Evolutionary conservation across 53 echinoderm and acorn worm genomes (phyloP).

Genomic region (Pentamera pediparva): DNA sequence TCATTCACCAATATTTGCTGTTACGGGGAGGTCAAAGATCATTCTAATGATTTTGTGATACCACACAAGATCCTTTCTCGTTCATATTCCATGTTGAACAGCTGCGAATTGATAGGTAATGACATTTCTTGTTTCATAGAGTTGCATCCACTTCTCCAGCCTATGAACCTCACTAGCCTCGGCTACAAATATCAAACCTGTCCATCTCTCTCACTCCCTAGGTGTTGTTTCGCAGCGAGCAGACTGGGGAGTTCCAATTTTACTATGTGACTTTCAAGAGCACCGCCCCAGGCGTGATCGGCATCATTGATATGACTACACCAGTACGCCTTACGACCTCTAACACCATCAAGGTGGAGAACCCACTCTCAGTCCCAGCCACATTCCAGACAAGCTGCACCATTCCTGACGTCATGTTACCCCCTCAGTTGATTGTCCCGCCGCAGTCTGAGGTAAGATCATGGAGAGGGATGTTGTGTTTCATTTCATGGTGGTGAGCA

Average conservation of each 20-base stretch:
- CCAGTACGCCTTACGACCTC: conserved; percentile 94
- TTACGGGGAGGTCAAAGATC: too few species aligned
- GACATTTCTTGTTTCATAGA: too few species aligned
- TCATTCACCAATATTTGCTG: too few species aligned
- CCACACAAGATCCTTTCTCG: too few species aligned
- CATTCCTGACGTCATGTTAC: conserved; percentile 80
- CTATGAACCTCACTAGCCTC: too few species aligned
- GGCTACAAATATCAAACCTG: not conserved
- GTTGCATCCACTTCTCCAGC: too few species aligned
- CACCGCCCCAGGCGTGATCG: conserved; percentile 91
- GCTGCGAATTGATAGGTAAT: too few species aligned
- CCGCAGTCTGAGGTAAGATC: conserved; percentile 98
- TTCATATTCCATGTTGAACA: too few species aligned
- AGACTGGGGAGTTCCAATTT: conserved; percentile 90
- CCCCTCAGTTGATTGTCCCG: conserved; percentile 81
- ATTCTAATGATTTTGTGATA: too few species aligned
- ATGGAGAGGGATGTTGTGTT: too few species aligned
- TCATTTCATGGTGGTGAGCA: too few species aligned
- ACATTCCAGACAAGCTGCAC: conserved; percentile 88
- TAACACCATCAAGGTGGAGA: conserved; percentile 83
- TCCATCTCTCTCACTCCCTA: conserved; percentile 8
- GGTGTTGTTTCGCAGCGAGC: conserved; percentile 89
- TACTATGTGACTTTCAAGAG: conserved; percentile 98
- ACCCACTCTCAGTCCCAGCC: conserved; percentile 73
- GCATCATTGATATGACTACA: conserved; percentile 91